phyloP scores from a whole-genome alignment of 2,888 invertebrate species.

The Hartigia nigra region DNA sequence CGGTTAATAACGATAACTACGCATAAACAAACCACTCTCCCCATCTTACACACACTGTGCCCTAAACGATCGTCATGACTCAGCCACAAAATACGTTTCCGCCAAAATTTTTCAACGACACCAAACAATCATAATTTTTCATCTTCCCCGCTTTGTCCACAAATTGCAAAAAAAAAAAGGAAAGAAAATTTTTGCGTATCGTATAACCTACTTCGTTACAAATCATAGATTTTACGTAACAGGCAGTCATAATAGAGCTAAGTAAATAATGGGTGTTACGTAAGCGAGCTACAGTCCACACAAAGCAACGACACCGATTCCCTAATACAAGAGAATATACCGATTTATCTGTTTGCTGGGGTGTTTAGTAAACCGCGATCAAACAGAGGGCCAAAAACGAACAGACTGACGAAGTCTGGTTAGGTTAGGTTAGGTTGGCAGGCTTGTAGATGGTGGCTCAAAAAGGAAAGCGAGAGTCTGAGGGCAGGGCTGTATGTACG shows the following conservation, averaged over 20 bases:
- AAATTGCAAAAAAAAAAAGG: not conserved
- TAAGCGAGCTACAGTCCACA: not conserved
- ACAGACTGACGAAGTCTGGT: not conserved
- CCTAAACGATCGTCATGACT: too few relatives aligned
- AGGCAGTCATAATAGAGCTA: not conserved
- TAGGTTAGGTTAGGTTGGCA: not conserved
- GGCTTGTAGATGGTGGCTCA: not conserved
- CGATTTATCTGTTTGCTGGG: conserved; percentile 38
- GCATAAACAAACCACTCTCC: too few relatives aligned
- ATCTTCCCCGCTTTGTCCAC: not conserved
- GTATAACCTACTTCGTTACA: not conserved
- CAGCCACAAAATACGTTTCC: not conserved
- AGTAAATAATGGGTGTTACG: not conserved
- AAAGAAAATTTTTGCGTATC: not conserved
- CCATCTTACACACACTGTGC: not conserved
- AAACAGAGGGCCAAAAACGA: conserved; percentile 20
- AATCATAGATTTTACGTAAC: not conserved
- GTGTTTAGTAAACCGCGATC: conserved; percentile 26
- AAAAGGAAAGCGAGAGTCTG: not conserved
- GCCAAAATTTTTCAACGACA: not conserved
- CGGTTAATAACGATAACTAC: not conserved
- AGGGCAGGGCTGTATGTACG: not conserved
- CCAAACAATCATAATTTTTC: not conserved
- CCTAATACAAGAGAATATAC: conserved; percentile 25
- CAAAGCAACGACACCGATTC: not conserved